These are phyloP conservation scores for Neodiprion lecontei DNA, from an alignment of 1,140 invertebrate genomes.

Conservation along the genomic window DNA sequence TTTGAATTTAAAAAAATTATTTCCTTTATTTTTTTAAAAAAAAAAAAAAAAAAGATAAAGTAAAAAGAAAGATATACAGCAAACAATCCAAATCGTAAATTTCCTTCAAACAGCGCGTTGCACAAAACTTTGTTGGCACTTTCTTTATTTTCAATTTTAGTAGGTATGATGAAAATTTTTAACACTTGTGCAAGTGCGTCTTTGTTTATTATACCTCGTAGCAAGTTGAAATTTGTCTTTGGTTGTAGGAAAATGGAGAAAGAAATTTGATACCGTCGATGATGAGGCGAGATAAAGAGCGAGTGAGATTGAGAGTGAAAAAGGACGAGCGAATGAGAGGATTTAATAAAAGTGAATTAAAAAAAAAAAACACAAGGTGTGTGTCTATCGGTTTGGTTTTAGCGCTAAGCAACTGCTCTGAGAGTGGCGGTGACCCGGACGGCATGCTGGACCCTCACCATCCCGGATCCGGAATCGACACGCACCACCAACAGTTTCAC, in stretches of 20 bases:
- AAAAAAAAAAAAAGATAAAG: too few species aligned
- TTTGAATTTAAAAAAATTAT: too few species aligned
- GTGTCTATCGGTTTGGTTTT: slow-evolving; percentile 66
- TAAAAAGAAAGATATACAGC: too few species aligned
- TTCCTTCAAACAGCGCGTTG: too few species aligned
- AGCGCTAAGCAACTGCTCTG: slow-evolving; percentile 64
- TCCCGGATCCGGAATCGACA: slow-evolving; percentile 57
- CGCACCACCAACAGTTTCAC: slow-evolving; percentile 62
- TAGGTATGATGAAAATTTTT: too few species aligned
- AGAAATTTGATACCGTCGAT: background rate
- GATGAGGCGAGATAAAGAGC: background rate
- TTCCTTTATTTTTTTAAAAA: too few species aligned
- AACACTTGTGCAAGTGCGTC: background rate
- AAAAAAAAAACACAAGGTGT: slow-evolving; percentile 61
- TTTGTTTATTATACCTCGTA: background rate
- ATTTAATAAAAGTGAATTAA: slow-evolving; percentile 40
- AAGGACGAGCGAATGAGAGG: slow-evolving; percentile 39
- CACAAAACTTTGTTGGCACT: too few species aligned
- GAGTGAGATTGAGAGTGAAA: slow-evolving; percentile 24
- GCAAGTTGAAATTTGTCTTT: background rate
- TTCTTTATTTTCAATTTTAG: too few species aligned
- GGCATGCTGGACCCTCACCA: slow-evolving; percentile 61
- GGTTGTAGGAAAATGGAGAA: background rate
- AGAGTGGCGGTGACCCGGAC: slow-evolving; percentile 60
- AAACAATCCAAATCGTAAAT: too few species aligned